Evolutionary conservation across 35 echinoderm and acorn worm species (phyloP).

Genomic region (Apostichopus californicus): DNA sequence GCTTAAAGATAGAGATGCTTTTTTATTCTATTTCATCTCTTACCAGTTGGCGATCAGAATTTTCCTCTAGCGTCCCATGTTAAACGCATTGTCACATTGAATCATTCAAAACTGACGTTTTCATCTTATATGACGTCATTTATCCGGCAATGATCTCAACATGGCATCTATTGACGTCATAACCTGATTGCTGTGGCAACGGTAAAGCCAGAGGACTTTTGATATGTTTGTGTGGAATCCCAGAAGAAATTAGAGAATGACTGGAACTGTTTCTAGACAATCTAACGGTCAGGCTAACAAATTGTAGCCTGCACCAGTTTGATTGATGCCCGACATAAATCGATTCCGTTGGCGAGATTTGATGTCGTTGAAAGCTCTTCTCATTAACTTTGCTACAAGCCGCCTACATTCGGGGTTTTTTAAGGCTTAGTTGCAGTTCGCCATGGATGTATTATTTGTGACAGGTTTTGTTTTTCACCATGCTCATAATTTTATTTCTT

Average conservation of each 20-base stretch:
- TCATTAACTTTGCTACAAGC: too few species aligned
- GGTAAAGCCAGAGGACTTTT: background rate
- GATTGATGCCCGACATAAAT: background rate
- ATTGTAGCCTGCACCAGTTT: background rate
- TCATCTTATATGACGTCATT: background rate
- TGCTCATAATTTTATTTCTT: background rate
- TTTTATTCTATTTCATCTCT: too few species aligned
- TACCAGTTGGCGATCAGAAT: too few species aligned
- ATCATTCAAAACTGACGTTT: background rate
- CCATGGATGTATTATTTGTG: background rate
- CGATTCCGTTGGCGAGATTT: background rate
- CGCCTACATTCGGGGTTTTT: too few species aligned
- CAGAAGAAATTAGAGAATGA: background rate
- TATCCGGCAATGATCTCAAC: background rate
- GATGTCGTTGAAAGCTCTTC: background rate
- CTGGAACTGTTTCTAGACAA: background rate
- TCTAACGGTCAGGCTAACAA: background rate
- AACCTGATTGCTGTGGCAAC: background rate
- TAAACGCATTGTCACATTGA: too few species aligned
- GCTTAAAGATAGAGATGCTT: too few species aligned
- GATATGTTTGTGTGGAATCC: background rate
- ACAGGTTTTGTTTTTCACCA: background rate
- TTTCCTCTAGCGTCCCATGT: too few species aligned
- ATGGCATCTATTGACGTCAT: slow-evolving; percentile 7
- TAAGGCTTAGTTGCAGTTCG: too few species aligned